A percentile compares a stretch with the other conserved stretches of the same genome.
Conservation (phyloP, 2,797 vertebrate species). For the Smutsia temminckii region DNA sequence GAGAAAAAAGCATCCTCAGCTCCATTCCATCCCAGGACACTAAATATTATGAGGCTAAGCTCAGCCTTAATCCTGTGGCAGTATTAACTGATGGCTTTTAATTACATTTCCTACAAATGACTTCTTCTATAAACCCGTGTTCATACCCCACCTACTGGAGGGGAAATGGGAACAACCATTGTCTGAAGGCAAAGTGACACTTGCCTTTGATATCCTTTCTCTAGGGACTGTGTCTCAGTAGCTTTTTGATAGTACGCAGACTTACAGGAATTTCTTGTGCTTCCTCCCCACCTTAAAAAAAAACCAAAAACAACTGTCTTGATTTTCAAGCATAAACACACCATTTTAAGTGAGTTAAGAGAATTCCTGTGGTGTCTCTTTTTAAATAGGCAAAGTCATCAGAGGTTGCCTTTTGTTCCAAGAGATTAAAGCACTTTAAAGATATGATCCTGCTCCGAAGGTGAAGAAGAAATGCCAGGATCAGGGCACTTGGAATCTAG, state of each 20-base stretch:
- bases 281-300: background rate
- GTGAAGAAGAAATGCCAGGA: background rate
- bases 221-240: background rate
- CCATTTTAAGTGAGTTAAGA: background rate
- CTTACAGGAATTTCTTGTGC: background rate
- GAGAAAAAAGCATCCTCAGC: background rate
- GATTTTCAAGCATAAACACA: background rate
- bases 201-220: background rate
- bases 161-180: background rate
- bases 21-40: background rate
- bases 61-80: background rate
- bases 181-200: background rate
- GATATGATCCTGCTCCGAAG: background rate
- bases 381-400: background rate
- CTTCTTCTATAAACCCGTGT: background rate
- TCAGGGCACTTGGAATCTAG: background rate
- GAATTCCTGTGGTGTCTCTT: background rate
- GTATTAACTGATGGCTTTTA: background rate
- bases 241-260: background rate
- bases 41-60: background rate
- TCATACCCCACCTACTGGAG: background rate
- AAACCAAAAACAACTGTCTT: background rate
- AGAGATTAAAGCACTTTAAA: background rate
- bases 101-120: background rate
- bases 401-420: slow-evolving; percentile 1